phyloP scores from a whole-genome alignment of 2,797 vertebrate genomes.

The Pipistrellus pipistrellus region DNA sequence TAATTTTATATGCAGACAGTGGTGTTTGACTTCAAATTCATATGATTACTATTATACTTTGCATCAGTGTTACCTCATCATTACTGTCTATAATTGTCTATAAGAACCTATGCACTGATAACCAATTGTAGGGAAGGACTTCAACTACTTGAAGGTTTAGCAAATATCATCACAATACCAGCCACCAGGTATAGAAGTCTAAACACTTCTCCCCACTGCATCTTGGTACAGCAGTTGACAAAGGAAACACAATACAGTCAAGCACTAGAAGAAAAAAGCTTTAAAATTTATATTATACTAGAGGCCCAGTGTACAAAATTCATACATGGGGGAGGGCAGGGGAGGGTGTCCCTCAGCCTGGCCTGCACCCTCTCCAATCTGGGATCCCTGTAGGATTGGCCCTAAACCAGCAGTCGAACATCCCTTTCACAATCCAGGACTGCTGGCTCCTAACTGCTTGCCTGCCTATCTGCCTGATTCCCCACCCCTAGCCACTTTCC shows the following conservation, averaged over 20 bases:
- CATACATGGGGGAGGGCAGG: too few relatives aligned
- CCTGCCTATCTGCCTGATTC: too few relatives aligned
- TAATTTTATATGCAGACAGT: not conserved
- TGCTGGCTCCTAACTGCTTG: too few relatives aligned
- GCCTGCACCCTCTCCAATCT: too few relatives aligned
- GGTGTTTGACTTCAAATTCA: not conserved
- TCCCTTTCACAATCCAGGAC: too few relatives aligned
- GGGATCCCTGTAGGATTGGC: too few relatives aligned
- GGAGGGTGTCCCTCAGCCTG: too few relatives aligned
- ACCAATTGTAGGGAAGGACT: not conserved
- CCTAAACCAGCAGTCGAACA: too few relatives aligned
- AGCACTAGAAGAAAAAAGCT: not conserved
- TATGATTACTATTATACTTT: not conserved
- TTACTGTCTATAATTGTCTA: not conserved
- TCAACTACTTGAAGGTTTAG: not conserved
- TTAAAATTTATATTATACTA: too few relatives aligned
- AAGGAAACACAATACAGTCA: not conserved
- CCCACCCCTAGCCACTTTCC: too few relatives aligned
- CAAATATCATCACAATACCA: not conserved
- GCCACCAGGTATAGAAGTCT: not conserved
- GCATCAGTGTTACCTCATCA: not conserved
- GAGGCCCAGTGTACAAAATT: too few relatives aligned
- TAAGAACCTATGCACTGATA: not conserved
- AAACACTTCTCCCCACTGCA: not conserved
- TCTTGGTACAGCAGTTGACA: not conserved